Evolutionary conservation across 2,888 invertebrate genomes (phyloP).

Genomic region (Thecophora atra): DNA sequence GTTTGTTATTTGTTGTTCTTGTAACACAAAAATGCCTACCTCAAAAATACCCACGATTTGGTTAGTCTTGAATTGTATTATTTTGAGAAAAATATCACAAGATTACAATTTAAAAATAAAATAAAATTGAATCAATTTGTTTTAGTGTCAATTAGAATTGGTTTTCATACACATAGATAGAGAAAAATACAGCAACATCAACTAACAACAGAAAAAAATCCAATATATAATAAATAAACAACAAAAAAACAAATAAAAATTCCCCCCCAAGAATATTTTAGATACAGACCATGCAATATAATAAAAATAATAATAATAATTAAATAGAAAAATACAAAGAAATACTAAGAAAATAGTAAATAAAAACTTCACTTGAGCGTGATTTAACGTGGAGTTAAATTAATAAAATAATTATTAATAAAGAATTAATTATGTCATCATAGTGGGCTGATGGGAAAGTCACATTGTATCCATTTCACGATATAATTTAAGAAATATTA

Average conservation of each 20-base stretch:
- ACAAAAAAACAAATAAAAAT: neutral
- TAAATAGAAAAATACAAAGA: neutral
- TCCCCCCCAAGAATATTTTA: neutral
- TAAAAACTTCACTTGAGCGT: too few relatives aligned
- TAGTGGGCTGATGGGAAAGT: too few relatives aligned
- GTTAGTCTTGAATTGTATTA: constrained; percentile 62
- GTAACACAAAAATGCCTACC: constrained; percentile 60
- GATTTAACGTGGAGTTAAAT: too few relatives aligned
- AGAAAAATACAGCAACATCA: constrained; percentile 42
- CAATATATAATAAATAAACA: too few relatives aligned
- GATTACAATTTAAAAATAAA: constrained; percentile 37
- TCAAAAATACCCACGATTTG: constrained; percentile 66
- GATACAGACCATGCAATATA: too few relatives aligned
- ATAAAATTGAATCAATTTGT: constrained; percentile 37
- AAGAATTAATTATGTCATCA: too few relatives aligned
- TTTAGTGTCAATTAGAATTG: constrained; percentile 32
- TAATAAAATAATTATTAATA: too few relatives aligned
- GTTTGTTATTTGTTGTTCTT: constrained; percentile 34
- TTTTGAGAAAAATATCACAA: constrained; percentile 29
- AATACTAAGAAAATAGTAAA: too few relatives aligned
- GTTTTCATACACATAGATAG: constrained; percentile 28
- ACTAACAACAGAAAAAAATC: constrained; percentile 44
- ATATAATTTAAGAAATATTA: too few relatives aligned
- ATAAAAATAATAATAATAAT: too few relatives aligned
- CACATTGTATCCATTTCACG: too few relatives aligned